phyloP scores from a whole-genome alignment of 2,797 vertebrate genomes.

The Bradypodion ventrale region DNA sequence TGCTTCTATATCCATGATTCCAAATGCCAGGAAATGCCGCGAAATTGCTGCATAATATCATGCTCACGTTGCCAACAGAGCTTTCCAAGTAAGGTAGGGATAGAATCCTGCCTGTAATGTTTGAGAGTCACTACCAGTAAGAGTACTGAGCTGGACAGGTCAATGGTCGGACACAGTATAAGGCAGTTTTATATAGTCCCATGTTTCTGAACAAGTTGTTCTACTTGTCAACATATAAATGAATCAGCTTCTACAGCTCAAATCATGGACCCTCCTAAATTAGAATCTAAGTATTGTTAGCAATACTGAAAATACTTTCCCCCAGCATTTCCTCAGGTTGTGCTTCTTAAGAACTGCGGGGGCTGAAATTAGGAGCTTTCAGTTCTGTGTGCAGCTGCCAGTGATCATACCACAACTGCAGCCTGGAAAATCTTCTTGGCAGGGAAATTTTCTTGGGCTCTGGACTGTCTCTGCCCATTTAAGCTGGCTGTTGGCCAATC shows the following conservation, averaged over 20 bases:
- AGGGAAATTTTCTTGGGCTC: background rate
- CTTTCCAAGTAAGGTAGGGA: no score
- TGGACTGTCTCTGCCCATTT: background rate
- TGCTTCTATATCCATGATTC: no score
- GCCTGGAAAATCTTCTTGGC: background rate
- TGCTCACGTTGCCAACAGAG: no score
- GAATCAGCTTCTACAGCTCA: background rate
- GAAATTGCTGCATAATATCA: no score
- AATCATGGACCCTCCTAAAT: background rate
- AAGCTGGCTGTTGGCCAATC: background rate
- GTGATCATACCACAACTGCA: background rate
- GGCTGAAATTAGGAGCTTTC: background rate
- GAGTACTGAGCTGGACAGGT: no score
- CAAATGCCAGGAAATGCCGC: no score
- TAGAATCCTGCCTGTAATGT: no score
- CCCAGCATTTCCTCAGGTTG: background rate
- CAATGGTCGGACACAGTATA: background rate
- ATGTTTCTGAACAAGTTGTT: background rate
- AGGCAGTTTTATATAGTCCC: background rate
- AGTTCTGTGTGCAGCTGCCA: background rate
- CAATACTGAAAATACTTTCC: background rate
- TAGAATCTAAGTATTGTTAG: background rate
- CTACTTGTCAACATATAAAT: background rate
- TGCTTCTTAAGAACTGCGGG: background rate
- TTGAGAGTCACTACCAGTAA: no score